Conservation (phyloP, 2,888 invertebrate genomes). For the Sepiola atlantica region DNA sequence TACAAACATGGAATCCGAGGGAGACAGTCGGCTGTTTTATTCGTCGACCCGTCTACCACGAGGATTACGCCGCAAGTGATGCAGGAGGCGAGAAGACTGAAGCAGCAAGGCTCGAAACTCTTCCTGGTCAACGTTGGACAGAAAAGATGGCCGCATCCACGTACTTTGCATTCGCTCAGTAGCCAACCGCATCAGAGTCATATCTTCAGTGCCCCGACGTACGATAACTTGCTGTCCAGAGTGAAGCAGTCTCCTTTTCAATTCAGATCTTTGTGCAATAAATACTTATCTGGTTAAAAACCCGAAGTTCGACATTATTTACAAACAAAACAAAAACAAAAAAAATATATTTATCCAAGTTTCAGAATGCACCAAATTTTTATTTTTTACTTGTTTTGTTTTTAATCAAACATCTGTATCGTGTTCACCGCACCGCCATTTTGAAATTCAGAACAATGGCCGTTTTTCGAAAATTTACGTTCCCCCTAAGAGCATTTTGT, state of each 20-base stretch:
- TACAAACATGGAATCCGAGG: not conserved
- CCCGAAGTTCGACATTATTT: not conserved
- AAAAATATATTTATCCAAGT: not conserved
- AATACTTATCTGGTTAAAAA: not conserved
- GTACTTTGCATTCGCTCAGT: not conserved
- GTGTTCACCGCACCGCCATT: not conserved
- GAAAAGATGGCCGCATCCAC: slow-evolving; percentile 23
- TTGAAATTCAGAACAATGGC: not conserved
- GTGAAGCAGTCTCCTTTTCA: not conserved
- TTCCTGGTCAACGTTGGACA: slow-evolving; percentile 35
- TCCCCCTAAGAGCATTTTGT: too few species aligned
- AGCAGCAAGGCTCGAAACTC: slow-evolving; percentile 1
- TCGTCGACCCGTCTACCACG: not conserved
- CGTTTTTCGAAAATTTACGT: not conserved
- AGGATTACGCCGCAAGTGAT: not conserved
- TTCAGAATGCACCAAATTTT: not conserved
- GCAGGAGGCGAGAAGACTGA: not conserved
- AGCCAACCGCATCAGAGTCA: not conserved
- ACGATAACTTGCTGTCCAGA: not conserved
- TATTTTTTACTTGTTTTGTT: not conserved
- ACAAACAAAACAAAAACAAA: not conserved
- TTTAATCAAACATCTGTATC: not conserved
- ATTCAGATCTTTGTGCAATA: slow-evolving; percentile 36
- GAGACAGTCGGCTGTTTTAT: not conserved
- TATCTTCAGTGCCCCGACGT: slow-evolving; percentile 17